Conservation (phyloP, 2,113 vertebrate species). For the Electrona antarctica region DNA sequence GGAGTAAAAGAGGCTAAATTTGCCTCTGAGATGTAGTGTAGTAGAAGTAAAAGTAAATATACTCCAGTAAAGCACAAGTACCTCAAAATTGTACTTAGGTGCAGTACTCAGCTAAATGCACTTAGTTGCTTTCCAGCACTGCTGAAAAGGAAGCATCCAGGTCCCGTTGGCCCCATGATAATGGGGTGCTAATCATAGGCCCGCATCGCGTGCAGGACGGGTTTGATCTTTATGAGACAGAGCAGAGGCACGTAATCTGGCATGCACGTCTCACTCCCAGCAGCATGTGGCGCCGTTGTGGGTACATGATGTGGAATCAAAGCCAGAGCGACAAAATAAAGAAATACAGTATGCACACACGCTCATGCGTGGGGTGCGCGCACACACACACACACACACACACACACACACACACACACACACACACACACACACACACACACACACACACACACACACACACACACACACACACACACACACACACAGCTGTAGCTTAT, state of each 20-base stretch:
- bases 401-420: slow-evolving; percentile 26
- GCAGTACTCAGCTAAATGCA: too few species aligned
- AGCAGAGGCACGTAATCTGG: slow-evolving; percentile 16
- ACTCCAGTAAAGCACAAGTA: too few species aligned
- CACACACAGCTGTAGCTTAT: slow-evolving; percentile 39
- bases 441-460: slow-evolving; percentile 15
- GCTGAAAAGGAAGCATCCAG: slow-evolving; percentile 6
- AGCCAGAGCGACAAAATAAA: slow-evolving; percentile 29
- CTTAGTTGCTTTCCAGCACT: too few species aligned
- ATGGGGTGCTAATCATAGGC: slow-evolving; percentile 18
- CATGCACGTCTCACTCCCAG: slow-evolving; percentile 36
- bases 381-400: slow-evolving; percentile 20
- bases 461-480: slow-evolving; percentile 29
- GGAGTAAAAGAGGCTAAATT: too few species aligned
- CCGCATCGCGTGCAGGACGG: slow-evolving; percentile 2
- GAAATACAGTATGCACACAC: not conserved
- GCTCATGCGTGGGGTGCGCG: slow-evolving; percentile 5
- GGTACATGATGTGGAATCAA: slow-evolving; percentile 52
- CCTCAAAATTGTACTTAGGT: too few species aligned
- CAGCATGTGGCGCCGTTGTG: slow-evolving; percentile 33
- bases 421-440: not conserved
- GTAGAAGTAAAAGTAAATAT: too few species aligned
- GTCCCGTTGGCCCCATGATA: slow-evolving; percentile 9
- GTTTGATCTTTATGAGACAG: slow-evolving; percentile 14
- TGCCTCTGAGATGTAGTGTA: too few species aligned